Evolutionary conservation across 1,140 invertebrate species (phyloP), one percentile per base, ranked within the genome.

Genomic region (Calliphora vicina): DNA sequence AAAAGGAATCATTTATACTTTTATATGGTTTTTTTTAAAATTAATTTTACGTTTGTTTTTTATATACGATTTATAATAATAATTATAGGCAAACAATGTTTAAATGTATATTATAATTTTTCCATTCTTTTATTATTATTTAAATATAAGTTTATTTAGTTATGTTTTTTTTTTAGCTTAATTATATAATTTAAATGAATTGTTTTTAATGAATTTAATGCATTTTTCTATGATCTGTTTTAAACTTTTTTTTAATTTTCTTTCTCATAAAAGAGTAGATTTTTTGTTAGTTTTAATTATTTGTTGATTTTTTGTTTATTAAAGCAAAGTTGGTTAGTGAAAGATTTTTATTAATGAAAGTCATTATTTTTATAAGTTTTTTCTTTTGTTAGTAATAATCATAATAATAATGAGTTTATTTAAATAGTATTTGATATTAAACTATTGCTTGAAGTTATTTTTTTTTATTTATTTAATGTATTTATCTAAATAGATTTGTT

Each of bases 381-480:
- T 57, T 57, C 1, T 57, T 57, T 57, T 67, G 23, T 67, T 23
- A 50, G 45, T 50, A 50, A 35, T 35, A 35, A 35, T 35, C 6
- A 35, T 35, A 35, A 35, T 35, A 10, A 35, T 35, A 8, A 8
- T 35, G 6, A 35, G 35, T 35, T 35, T 2, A 35, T 35, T n/a
- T n/a, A n/a, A n/a, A n/a, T 35, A 35, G 35, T 35, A 2, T 67
- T 67, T 67, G 61, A 23, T 67, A 67, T 20, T 67, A 67, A 23
- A 67, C 61, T 67, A 67, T 67, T 67, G 61, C 61, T 67, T 67
- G 20, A 67, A 67, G 61, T 67, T 67, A 20, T 67, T 67, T 67
- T 25, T 10, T 67, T 23, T 67, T 67, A 0, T 61, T 57, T 57
- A 13, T 57, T 57, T 57, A 17, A 17, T 17, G 15, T 57, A 57